These are phyloP conservation scores for Hydropsyche tenuis DNA, from an alignment of 1,140 invertebrate genomes.

Conservation along the genomic window DNA sequence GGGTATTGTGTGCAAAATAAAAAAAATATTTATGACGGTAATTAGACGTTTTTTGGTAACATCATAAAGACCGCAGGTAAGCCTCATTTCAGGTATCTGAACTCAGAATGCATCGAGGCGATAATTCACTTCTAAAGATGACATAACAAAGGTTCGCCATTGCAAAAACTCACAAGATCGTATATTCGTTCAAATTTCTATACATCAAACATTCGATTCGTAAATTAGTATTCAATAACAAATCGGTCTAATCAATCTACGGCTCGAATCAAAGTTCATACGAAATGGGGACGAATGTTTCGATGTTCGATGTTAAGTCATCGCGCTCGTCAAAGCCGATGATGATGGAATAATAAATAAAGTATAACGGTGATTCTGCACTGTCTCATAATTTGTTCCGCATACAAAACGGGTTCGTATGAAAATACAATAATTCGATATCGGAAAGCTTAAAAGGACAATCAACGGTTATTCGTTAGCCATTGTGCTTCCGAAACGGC, in stretches of 20 bases:
- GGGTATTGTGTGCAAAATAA: background rate
- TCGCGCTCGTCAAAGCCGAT: background rate
- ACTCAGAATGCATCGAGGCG: too few relatives aligned
- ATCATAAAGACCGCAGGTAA: background rate
- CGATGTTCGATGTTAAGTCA: constrained; percentile 3
- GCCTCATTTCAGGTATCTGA: too few relatives aligned
- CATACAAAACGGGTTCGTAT: constrained; percentile 24
- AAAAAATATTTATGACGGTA: background rate
- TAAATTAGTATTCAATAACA: too few relatives aligned
- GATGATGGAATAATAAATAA: constrained; percentile 35
- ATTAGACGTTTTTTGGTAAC: background rate
- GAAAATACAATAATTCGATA: constrained; percentile 4
- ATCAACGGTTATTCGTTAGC: constrained; percentile 7
- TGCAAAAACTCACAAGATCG: background rate
- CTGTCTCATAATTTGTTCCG: constrained; percentile 34
- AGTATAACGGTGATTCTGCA: constrained; percentile 26
- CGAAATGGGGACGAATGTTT: background rate
- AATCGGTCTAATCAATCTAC: too few relatives aligned
- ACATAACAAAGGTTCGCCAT: too few relatives aligned
- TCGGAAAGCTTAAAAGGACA: background rate
- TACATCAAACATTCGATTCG: background rate
- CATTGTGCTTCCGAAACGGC: constrained; percentile 28
- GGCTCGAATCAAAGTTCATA: background rate
- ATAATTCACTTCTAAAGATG: too few relatives aligned
- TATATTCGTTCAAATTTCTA: background rate